phyloP scores from a whole-genome alignment of 2,797 vertebrate genomes.

The Choloepus didactylus region DNA sequence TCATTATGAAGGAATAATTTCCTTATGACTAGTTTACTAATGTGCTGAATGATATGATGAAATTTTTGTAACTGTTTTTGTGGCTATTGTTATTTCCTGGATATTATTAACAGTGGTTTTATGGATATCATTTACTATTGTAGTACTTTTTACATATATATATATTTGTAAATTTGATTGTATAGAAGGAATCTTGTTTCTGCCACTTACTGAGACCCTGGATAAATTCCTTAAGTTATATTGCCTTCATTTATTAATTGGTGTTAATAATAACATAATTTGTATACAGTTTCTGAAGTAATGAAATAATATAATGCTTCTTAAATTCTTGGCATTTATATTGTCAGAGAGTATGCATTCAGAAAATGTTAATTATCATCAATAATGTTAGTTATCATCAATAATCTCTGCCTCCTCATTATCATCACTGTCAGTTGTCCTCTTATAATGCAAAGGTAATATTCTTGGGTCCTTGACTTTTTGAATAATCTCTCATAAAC shows the following conservation, averaged over 20 bases:
- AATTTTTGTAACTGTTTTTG: neutral
- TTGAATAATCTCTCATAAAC: neutral
- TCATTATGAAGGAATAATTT: neutral
- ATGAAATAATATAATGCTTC: constrained; percentile 4
- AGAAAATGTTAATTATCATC: neutral
- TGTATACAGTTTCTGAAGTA: neutral
- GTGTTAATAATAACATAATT: neutral
- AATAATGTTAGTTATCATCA: neutral
- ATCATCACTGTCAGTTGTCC: neutral
- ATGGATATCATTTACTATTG: neutral
- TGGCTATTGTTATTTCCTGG: neutral
- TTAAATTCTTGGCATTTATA: neutral
- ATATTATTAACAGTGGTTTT: neutral
- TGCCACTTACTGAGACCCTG: neutral
- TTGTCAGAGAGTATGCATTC: neutral
- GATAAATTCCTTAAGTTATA: neutral
- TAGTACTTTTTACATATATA: neutral
- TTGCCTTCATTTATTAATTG: neutral
- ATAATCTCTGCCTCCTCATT: neutral
- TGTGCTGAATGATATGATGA: neutral
- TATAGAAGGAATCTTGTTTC: neutral
- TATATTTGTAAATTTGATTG: neutral
- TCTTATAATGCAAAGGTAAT: neutral
- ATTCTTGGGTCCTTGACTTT: neutral
- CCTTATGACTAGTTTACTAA: neutral